Base-by-base conservation (phyloP, 2,888 invertebrate genomes). In the Metacarcinus magister region DNA sequence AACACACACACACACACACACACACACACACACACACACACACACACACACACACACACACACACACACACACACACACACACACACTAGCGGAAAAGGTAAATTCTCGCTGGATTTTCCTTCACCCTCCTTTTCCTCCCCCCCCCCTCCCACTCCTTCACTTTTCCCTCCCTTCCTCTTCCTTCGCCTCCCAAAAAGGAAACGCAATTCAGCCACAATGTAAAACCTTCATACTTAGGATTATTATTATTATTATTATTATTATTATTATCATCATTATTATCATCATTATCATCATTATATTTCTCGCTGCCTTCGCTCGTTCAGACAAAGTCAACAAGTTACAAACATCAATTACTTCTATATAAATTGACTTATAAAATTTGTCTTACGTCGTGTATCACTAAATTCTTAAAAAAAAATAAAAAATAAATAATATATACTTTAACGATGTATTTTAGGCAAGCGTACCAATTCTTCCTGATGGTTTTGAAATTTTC, bases 61-160 rank as follows among this genome's bases (percentile, higher is more conserved):
- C 91, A 43, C 43, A n/a, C 46, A 39, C 10, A n/a, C 46, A 91
- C 91, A 43, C 67, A 67, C 67, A 67, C 67, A 67, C 67, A 67
- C 67, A 67, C 67, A 67, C 67, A 67, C 67, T 19, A 67, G 67
- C 67, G 67, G 67, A 67, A 67, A n/a, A 67, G 67, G n/a, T 39
- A 39, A 2, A 39, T 67, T 67, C 4, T 0, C 8, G 13, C 10
- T 91, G 44, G 48, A n/a, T 16, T n/a, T 44, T 32, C 91, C 91
- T 43, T 23, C 91, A 19, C 16, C 28, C 44, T 43, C 91, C 23
- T 67, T 23, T 67, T n/a, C n/a, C n/a, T 67, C n/a, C n/a, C n/a
- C n/a, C n/a, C n/a, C 67, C n/a, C 67, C 67, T n/a, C 67, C 67
- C n/a, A 5, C 44, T 91, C 46, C 46, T 16, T n/a, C 46, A 23